A percentile compares a stretch with the other conserved stretches of the same genome.
phyloP scores from a whole-genome alignment of 2,888 invertebrate genomes.

The Cataglyphis albicans region DNA sequence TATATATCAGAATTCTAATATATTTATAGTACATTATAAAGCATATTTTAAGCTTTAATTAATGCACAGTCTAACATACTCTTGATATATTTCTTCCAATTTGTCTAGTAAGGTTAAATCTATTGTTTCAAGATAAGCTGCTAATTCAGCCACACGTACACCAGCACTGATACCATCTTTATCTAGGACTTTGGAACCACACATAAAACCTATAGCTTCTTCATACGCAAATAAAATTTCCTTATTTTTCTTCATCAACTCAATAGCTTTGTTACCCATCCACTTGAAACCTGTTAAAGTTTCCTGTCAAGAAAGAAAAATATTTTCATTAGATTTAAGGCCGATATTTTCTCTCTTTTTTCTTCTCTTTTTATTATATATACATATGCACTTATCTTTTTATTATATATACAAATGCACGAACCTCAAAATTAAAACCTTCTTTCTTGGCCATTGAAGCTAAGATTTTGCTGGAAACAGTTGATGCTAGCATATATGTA shows the following conservation, averaged over 20 bases:
- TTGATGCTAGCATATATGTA: constrained; percentile 95
- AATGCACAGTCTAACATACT: constrained; percentile 84
- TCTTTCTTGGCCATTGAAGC: constrained; percentile 92
- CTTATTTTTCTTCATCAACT: constrained; percentile 91
- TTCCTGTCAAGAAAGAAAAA: constrained; percentile 87
- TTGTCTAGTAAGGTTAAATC: constrained; percentile 88
- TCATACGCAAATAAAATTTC: constrained; percentile 97
- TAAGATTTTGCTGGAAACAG: constrained; percentile 98
- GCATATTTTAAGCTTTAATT: not conserved
- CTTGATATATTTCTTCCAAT: constrained; percentile 91
- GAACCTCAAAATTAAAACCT: constrained; percentile 90
- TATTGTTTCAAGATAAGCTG: constrained; percentile 89
- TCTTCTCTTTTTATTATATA: constrained; percentile 8
- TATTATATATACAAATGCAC: not conserved
- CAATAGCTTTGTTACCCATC: constrained; percentile 97
- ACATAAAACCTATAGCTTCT: constrained; percentile 99
- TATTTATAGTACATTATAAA: constrained; percentile 12
- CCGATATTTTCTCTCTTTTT: not conserved
- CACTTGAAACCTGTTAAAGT: constrained; percentile 99
- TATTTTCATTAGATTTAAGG: constrained; percentile 8
- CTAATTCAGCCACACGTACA: constrained; percentile 92
- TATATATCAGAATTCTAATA: constrained; percentile 19
- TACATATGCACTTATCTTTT: not conserved
- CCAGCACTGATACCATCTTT: constrained; percentile 99
- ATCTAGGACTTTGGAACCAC: constrained; percentile 94